Percentiles rank a stretch among this genome's conserved stretches.
Conservation (phyloP, 2,797 vertebrate species). For the Falco peregrinus region DNA sequence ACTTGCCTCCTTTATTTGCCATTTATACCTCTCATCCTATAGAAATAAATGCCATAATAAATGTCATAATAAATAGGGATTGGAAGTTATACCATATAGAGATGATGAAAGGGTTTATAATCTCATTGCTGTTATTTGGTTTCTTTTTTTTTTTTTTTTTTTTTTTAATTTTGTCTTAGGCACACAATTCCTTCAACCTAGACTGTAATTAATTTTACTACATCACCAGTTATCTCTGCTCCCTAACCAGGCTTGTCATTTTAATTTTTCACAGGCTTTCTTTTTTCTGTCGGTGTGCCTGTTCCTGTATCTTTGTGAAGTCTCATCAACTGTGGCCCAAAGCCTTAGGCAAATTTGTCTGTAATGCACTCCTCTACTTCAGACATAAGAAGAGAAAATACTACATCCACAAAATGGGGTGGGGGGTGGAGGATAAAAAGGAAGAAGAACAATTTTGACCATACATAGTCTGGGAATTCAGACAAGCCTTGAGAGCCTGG, state of each 20-base stretch:
- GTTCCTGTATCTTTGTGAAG: slow-evolving; percentile 55
- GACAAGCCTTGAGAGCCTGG: not conserved
- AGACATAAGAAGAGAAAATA: slow-evolving; percentile 30
- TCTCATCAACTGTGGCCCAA: slow-evolving; percentile 64
- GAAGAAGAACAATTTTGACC: not conserved
- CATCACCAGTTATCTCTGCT: slow-evolving; percentile 66
- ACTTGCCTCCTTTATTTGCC: not conserved
- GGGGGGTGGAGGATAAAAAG: no score
- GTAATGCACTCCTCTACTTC: slow-evolving; percentile 39
- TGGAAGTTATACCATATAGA: not conserved
- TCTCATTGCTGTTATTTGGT: slow-evolving; percentile 49
- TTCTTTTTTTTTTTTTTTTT: slow-evolving; percentile 13
- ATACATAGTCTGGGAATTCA: not conserved
- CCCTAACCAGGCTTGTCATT: slow-evolving; percentile 72
- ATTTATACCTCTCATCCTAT: not conserved
- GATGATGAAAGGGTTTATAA: slow-evolving; percentile 61
- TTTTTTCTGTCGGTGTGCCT: slow-evolving; percentile 50
- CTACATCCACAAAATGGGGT: not conserved
- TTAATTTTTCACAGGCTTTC: slow-evolving; percentile 72
- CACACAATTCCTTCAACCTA: slow-evolving; percentile 50
- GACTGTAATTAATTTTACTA: slow-evolving; percentile 71
- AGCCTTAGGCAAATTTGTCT: slow-evolving; percentile 64
- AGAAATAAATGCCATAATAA: slow-evolving; percentile 32
- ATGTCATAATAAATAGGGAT: slow-evolving; percentile 21
- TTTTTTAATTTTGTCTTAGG: slow-evolving; percentile 58